Percentiles rank a stretch among this genome's conserved stretches.
Conservation (phyloP, 2,113 vertebrate genomes). For the Bettongia penicillata region DNA sequence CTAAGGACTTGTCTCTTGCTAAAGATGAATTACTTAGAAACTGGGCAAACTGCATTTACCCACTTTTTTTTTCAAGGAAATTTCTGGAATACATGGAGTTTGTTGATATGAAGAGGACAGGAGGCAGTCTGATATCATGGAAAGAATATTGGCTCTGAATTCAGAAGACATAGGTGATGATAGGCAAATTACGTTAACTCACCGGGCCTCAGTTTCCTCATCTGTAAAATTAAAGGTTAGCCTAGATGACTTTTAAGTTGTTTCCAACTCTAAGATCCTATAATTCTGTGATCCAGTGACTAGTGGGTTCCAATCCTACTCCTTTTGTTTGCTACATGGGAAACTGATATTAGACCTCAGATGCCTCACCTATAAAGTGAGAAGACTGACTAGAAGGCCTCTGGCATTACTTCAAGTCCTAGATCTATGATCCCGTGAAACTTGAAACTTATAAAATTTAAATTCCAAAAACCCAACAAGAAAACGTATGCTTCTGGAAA, state of each 20-base stretch:
- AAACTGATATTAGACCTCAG: not conserved
- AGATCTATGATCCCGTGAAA: not conserved
- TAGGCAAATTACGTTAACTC: not conserved
- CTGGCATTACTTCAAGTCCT: not conserved
- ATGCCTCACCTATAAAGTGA: not conserved
- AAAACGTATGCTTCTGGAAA: conserved; percentile 1
- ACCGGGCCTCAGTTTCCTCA: not conserved
- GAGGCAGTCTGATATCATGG: not conserved
- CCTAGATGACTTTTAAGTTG: not conserved
- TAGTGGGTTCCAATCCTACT: not conserved
- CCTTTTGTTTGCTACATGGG: not conserved
- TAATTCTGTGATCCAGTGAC: not conserved
- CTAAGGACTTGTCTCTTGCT: conserved; percentile 26
- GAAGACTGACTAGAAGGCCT: not conserved
- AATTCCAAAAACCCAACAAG: not conserved
- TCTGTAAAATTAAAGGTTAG: not conserved
- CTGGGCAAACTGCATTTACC: not conserved
- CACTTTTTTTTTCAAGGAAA: conserved; percentile 9
- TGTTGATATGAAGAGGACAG: not conserved
- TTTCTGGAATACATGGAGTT: not conserved
- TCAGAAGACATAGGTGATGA: not conserved
- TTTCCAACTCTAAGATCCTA: not conserved
- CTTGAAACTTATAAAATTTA: not conserved
- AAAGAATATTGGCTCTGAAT: not conserved
- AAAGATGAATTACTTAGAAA: conserved; percentile 13